Percentiles rank a stretch among this genome's conserved stretches.
These are phyloP conservation scores for Acheta domesticus DNA, from an alignment of 2,888 invertebrate genomes.

Conservation along the genomic window DNA sequence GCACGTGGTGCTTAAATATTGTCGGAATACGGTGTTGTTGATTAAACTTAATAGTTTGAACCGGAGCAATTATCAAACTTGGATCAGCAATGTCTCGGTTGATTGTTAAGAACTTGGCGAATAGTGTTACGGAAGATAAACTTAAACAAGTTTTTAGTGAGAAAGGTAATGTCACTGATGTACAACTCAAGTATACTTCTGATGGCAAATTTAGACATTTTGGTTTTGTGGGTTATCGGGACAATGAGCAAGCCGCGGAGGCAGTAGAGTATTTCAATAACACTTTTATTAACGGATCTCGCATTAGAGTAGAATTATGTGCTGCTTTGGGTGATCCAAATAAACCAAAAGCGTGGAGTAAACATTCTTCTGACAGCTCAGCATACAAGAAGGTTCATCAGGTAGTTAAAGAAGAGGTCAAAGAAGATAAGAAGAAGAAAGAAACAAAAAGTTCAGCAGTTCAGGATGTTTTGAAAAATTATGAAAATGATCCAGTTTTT, in stretches of 20 bases:
- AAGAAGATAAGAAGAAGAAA: constrained; percentile 42
- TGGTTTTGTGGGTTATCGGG: constrained; percentile 88
- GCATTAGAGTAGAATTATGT: constrained; percentile 74
- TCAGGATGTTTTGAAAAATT: constrained; percentile 24
- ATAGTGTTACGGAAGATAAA: constrained; percentile 75
- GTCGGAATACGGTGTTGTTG: too few species aligned
- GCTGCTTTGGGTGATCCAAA: constrained; percentile 60
- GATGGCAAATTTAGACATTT: constrained; percentile 91
- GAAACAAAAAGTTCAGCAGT: constrained; percentile 37
- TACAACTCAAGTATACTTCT: constrained; percentile 86
- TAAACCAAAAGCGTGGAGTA: constrained; percentile 91
- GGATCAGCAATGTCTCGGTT: constrained; percentile 68
- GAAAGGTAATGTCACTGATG: constrained; percentile 86
- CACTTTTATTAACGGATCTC: constrained; percentile 77
- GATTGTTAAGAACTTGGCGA: constrained; percentile 87
- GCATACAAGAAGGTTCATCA: constrained; percentile 57
- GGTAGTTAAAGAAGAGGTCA: constrained; percentile 42
- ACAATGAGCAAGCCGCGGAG: constrained; percentile 69
- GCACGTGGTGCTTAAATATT: too few species aligned
- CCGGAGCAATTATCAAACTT: too few species aligned
- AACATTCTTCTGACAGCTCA: constrained; percentile 76
- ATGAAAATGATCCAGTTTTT: constrained; percentile 77
- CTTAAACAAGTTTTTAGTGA: constrained; percentile 71
- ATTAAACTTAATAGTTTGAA: too few species aligned
- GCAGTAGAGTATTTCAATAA: constrained; percentile 80